Base-by-base conservation (phyloP, 2,888 invertebrate species). In the Lasioglossum calceatum region DNA sequence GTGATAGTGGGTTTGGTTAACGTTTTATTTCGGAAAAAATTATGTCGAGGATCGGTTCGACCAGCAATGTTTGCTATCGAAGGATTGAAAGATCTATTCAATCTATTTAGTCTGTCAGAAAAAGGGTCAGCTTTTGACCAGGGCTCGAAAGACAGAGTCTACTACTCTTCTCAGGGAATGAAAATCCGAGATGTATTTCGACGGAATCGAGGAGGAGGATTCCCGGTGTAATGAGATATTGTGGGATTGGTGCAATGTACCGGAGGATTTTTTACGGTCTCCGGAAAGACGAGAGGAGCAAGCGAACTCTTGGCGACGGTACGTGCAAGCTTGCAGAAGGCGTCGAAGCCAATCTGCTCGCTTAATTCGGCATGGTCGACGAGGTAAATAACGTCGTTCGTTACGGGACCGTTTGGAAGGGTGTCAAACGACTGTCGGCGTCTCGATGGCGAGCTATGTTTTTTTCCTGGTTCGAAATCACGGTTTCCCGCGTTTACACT, bases 391-490 rank as follows among this genome's bases (percentile, higher is more conserved):
- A 88, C 84, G 88, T 89, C 90, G 87, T 91, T 92, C 88, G 91
- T 92, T 92, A 92, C 87, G 83, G 84, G 32, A 83, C 86, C 79
- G 85, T 85, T 91, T 93, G 92, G 93, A 93, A 92, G 90, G 91
- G 88, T 92, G 91, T 93, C 93, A 93, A 93, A 87, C 82, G 90
- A 90, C 90, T 88, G 82, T 82, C 87, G 93, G 91, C 92, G 92
- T 90, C 92, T 87, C 81, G 76, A 77, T 86, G 90, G 71, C 90
- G 87, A 82, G 61, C 89, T 87, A 84, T 54, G 73, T 12, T 12
- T 84, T 73, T 74, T 67, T 47, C 32, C 7, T 32, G 36, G 19
- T 42, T 61, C 36, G 32, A 77, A 75, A 81, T 81, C 81, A 61
- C 23, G 42, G 54, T 19, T 44, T 50, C 64, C 67, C 47, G 67